Evolutionary conservation across 2,113 vertebrate species (phyloP).

Genomic region (Chaetorhynchus papuensis): DNA sequence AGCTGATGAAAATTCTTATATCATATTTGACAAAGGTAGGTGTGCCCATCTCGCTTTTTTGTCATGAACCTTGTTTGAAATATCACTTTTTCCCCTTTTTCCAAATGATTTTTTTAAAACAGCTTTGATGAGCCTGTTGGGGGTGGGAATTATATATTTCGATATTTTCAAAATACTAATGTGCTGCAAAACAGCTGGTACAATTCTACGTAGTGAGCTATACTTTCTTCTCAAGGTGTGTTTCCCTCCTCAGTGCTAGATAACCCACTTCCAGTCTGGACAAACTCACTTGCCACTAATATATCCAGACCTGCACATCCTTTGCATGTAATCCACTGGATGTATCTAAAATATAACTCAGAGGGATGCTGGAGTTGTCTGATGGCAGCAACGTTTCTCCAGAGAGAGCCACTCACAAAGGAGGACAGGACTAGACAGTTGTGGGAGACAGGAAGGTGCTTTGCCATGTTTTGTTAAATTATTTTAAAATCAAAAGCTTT

Average conservation of each 20-base stretch:
- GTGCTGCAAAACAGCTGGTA: not conserved
- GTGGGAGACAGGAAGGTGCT: not conserved
- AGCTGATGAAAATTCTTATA: not conserved
- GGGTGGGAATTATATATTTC: not conserved
- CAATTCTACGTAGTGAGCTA: not conserved
- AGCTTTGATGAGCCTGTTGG: not conserved
- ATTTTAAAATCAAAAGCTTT: not conserved
- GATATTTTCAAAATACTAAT: not conserved
- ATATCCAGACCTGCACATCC: not conserved
- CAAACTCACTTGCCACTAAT: not conserved
- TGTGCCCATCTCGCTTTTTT: not conserved
- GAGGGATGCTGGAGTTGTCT: not conserved
- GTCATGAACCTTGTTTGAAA: not conserved
- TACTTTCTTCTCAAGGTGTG: not conserved
- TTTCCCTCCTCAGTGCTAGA: not conserved
- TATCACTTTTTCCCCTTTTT: not conserved
- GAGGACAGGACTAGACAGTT: not conserved
- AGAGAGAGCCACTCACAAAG: not conserved
- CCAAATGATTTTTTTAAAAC: not conserved
- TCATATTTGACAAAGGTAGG: not conserved
- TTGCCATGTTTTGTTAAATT: not conserved
- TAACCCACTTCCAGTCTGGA: not conserved
- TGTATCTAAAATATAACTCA: rapidly evolving
- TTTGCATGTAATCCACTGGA: not conserved
- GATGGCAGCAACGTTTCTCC: not conserved